A percentile compares a stretch with the other conserved stretches of the same genome.
These are phyloP conservation scores for Porites lutea DNA, from an alignment of 64 coral and sea anemone genomes.

Conservation along the genomic window DNA sequence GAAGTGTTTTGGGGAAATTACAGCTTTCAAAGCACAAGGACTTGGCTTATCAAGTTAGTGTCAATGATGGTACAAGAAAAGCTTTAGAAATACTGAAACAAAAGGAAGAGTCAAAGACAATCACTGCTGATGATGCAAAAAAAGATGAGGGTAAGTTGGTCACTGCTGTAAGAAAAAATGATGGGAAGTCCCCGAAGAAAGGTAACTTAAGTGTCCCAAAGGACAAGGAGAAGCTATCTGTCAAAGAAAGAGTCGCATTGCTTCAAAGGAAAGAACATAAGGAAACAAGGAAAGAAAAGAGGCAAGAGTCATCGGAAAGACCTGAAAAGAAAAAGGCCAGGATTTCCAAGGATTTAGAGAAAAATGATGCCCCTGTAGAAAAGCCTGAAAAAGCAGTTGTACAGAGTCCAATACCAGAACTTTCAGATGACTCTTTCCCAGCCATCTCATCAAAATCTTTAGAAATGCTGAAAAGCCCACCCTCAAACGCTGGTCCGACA, in stretches of 20 bases:
- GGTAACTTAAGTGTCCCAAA: not conserved
- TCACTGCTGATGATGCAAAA: not conserved
- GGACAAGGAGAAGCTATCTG: not conserved
- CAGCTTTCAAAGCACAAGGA: not conserved
- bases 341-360: not conserved
- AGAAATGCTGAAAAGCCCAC: not conserved
- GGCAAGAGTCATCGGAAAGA: not conserved
- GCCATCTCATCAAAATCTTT: not conserved
- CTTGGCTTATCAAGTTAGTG: not conserved
- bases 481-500: not conserved
- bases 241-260: not conserved
- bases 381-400: not conserved
- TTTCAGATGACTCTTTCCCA: constrained; percentile 3
- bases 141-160: not conserved
- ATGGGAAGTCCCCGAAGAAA: not conserved
- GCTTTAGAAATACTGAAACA: constrained; percentile 3
- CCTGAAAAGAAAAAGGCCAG: not conserved
- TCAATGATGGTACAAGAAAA: constrained; percentile 11
- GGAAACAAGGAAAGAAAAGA: not conserved
- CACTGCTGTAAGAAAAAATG: not conserved
- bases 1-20: not conserved
- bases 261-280: not conserved
- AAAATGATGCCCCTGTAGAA: not conserved
- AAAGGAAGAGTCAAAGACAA: not conserved
- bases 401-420: not conserved